phyloP scores from a whole-genome alignment of 2,888 invertebrate genomes.

The Acanthosepion lycidas region DNA sequence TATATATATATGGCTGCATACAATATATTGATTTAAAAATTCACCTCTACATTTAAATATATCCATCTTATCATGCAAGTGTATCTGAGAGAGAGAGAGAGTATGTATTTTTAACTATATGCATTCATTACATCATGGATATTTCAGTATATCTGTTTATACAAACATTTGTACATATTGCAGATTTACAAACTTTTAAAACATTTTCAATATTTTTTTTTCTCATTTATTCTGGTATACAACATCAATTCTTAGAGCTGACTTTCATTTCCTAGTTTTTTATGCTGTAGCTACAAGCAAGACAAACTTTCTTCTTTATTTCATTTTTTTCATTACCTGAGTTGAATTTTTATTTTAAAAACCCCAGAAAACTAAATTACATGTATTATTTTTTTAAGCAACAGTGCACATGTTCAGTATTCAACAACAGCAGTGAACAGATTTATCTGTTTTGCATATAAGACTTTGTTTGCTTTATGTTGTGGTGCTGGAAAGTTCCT shows the following conservation, averaged over 20 bases:
- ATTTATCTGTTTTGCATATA: background rate
- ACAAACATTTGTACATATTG: too few relatives aligned
- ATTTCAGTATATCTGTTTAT: too few relatives aligned
- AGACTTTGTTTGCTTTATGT: background rate
- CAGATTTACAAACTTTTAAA: too few relatives aligned
- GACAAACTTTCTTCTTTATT: too few relatives aligned
- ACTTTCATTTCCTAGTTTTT: background rate
- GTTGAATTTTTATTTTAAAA: background rate
- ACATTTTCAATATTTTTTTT: background rate
- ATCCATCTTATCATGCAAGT: too few relatives aligned
- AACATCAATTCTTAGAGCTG: background rate
- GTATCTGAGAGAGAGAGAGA: too few relatives aligned
- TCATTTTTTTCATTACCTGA: background rate
- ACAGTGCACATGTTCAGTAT: background rate
- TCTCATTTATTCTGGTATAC: background rate
- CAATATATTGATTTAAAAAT: too few relatives aligned
- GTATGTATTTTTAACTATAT: too few relatives aligned
- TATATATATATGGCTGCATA: too few relatives aligned
- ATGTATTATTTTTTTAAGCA: background rate
- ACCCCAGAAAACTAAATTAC: background rate
- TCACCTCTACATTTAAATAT: too few relatives aligned
- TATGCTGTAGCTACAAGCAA: background rate
- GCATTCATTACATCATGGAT: too few relatives aligned
- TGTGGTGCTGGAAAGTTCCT: too few relatives aligned
- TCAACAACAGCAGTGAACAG: background rate